Percentiles rank a stretch among this genome's conserved stretches.
phyloP scores from a whole-genome alignment of 2,888 invertebrate genomes.

The Julus scanicus region DNA sequence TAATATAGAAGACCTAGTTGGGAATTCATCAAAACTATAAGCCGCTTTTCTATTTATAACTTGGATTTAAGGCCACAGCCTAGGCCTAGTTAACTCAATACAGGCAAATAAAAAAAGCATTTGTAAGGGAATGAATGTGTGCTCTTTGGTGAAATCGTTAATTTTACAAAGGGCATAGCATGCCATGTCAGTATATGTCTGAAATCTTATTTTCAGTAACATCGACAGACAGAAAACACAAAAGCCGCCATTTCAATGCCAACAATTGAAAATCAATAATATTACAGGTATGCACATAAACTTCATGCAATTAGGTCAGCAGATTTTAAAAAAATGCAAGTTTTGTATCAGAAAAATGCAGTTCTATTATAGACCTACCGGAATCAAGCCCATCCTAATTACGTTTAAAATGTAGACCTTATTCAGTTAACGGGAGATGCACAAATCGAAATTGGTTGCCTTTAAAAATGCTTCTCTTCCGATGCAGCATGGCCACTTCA shows the following conservation, averaged over 20 bases:
- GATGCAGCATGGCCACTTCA: constrained; percentile 21
- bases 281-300: neutral
- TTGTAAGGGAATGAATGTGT: neutral
- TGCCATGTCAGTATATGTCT: neutral
- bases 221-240: neutral
- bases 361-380: neutral
- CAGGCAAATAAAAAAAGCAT: neutral
- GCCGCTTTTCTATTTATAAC: constrained; percentile 24
- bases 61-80: constrained; percentile 10
- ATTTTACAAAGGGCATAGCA: neutral
- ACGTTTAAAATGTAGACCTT: neutral
- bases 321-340: neutral
- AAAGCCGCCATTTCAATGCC: neutral
- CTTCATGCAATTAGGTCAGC: neutral
- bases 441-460: neutral
- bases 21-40: constrained; percentile 17
- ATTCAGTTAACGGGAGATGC: neutral
- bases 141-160: neutral
- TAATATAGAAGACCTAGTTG: neutral
- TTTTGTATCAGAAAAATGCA: neutral
- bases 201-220: neutral
- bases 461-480: neutral
- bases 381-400: constrained; percentile 15
- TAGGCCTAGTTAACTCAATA: constrained; percentile 26
- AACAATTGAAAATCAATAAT: constrained; percentile 8